Conservation (phyloP, 2,888 invertebrate genomes). For the Hypena proboscidalis region DNA sequence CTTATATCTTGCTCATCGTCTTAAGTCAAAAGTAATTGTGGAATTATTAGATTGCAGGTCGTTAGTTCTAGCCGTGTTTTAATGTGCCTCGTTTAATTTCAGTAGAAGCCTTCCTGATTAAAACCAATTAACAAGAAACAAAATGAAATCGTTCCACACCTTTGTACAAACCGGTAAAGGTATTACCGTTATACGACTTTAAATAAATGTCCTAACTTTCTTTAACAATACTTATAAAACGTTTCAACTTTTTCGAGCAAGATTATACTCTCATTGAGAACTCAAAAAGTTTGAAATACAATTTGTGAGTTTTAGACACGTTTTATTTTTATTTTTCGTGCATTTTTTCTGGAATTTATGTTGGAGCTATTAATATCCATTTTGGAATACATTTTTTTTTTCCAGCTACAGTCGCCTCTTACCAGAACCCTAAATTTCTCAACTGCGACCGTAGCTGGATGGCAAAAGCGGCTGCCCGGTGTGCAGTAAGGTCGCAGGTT, state of each 20-base stretch:
- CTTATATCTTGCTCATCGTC: conserved; percentile 1
- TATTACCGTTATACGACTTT: conserved; percentile 1
- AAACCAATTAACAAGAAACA: conserved; percentile 1
- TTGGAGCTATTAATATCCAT: no score
- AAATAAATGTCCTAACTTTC: conserved; percentile 23
- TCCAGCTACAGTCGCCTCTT: no score
- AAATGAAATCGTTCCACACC: conserved; percentile 17
- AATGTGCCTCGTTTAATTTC: conserved; percentile 6
- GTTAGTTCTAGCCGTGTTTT: conserved; percentile 1
- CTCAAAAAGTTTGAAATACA: neutral
- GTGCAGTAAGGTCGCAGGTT: no score
- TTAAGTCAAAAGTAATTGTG: conserved; percentile 12
- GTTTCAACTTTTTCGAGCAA: conserved; percentile 12
- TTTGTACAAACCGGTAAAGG: conserved; percentile 7
- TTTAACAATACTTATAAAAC: conserved; percentile 23
- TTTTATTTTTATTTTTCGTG: no score
- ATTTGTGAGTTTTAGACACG: neutral
- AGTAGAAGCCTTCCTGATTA: conserved; percentile 1
- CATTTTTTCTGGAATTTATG: no score
- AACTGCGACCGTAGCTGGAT: no score
- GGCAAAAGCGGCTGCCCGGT: no score
- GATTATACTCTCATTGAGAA: neutral
- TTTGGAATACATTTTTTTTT: no score
- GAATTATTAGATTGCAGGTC: conserved; percentile 18
- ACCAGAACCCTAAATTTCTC: no score